Base-by-base conservation (phyloP, 2,113 vertebrate genomes). In the Leuciscus idus region DNA sequence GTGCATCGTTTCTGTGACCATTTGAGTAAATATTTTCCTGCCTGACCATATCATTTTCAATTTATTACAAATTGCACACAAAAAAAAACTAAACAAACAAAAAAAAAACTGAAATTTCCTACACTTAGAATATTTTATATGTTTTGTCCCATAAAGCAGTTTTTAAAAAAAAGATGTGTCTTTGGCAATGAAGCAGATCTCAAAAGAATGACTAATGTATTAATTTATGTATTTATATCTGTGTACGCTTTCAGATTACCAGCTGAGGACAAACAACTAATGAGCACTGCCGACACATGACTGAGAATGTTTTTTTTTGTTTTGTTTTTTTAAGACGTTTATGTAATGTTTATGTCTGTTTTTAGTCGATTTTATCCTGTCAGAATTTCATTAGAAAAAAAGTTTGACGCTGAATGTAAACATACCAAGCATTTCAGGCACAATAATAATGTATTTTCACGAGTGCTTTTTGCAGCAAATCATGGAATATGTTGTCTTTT, bases 191-290 rank as follows among this genome's bases (percentile, higher is more conserved):
- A 3, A 70, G 30, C 30, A 36, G 17, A 36, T 68, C 8, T 23
- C 19, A 23, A 39, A 10, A 70, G 4, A 21, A 23, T 43, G 9
- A 6, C 5, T 73, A 21, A 23, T 57, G 9, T 6, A 12, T 43
- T 76, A 30, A 50, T 48, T 17, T 12, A 17, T 50, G 13, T 64
- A 75, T 70, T 62, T 15, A 62, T 48, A 36, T 92, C 11, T 86
- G 79, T 19, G 74, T 12, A 84, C 77, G 84, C 48, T 57, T 91
- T 81, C 86, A 95, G 95, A 96, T 93, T 95, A 96, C 90, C 95
- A 96, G 82, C 90, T 96, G 85, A 91, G 95, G 90, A 95, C 94
- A 13, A 87, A 79, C 55, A 43, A 12, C 33, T 88, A 62, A 70
- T 52, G 61, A 28, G 55, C 30, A 55, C 46, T 43, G 57, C 50